Base-by-base conservation (phyloP, 2,888 invertebrate species). In the Meloe dianella region DNA sequence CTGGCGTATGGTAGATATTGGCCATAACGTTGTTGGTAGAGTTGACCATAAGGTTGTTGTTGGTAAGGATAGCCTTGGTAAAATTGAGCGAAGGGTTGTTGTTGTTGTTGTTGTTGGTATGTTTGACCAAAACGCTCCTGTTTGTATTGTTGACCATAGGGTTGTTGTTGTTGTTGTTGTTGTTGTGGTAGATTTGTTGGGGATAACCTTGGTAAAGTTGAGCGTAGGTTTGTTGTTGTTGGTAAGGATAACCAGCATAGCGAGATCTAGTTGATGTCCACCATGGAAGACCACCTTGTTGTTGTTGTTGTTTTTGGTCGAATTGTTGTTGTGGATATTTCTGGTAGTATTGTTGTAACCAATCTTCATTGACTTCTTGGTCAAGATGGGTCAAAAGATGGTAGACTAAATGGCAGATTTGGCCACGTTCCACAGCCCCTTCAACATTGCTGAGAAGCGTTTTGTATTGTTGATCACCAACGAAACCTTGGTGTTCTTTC, bases 291-390 rank as follows among this genome's bases (percentile, higher is more conserved):
- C 24, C 54, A 1, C 12, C 54, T 54, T 54, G 10, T 24, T 54
- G 24, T 24, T 54, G 24, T 20, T 47, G 47, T 47, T 17, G 47
- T 54, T 54, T 24, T 54, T 54, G 20, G 54, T 54, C n/a, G n/a
- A n/a, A 54, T 54, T 54, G 54, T 54, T 54, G 51, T 24, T 47
- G 54, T 54, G 54, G 54, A 14, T 54, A 54, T 54, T 54, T 20
- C 14, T 54, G 10, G 24, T 54, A 54, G 14, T 24, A 24, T 24
- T 54, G 22, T 54, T 54, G 22, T 54, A 54, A 7, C 54, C 17
- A 24, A 24, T 54, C 54, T 54, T 54, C 54, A 14, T 24, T 22
- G 14, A 54, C 22, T 9, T 24, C 3, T 54, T 54, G 24, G 8
- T 54, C 54, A 1, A 54, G 54, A 24, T 54, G 20, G 4, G 10